These are phyloP conservation scores for Bradypus variegatus DNA, from an alignment of 2,797 vertebrate species.

Conservation along the genomic window DNA sequence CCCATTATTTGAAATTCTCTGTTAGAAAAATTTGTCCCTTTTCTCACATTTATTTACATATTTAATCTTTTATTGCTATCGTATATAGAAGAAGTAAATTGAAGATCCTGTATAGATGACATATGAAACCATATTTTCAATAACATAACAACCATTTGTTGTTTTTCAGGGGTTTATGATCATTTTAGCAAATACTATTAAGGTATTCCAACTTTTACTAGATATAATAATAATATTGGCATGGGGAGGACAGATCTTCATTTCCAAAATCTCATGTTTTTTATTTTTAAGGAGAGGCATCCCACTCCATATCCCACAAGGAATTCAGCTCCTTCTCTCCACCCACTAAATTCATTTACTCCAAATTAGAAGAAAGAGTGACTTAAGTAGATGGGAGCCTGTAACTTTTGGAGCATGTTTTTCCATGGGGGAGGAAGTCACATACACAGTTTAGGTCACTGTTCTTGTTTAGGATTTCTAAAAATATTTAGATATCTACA, in stretches of 20 bases:
- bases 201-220: not conserved
- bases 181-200: not conserved
- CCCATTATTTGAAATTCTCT: not conserved
- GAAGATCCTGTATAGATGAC: no score
- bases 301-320: no score
- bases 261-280: not conserved
- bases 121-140: not conserved
- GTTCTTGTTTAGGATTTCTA: not conserved
- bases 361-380: not conserved
- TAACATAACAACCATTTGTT: no score
- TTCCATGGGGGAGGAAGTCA: not conserved
- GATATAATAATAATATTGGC: not conserved
- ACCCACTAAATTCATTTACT: not conserved
- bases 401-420: not conserved
- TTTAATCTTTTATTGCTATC: not conserved
- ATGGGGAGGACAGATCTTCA: not conserved
- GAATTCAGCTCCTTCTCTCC: not conserved
- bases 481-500: not conserved
- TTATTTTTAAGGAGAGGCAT: not conserved
- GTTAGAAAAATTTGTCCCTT: not conserved
- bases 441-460: not conserved
- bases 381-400: not conserved
- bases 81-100: not conserved
- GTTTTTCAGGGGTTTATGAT: not conserved
- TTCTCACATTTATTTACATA: not conserved